Evolutionary conservation across 2,888 invertebrate species (phyloP), one percentile per base, ranked within the genome.

Genomic region (Onchidella celtica): DNA sequence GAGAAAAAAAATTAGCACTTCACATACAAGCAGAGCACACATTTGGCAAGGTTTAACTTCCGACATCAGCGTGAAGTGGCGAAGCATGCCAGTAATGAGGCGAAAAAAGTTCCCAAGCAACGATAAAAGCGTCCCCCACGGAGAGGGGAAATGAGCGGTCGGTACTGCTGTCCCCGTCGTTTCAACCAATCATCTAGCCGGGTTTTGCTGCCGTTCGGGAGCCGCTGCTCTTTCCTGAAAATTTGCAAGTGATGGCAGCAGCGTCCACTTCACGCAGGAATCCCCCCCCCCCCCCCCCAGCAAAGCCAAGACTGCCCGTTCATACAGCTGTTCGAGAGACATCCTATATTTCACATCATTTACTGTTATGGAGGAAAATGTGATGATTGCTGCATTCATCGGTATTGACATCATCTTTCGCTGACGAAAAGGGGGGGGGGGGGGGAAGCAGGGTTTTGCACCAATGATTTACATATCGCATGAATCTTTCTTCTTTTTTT

Each of bases 181-280:
- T 27, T 63, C 63, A 63, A 29, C 63, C 63, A 63, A 63, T 63
- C 63, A 63, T 14, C n/a, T n/a, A 27, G 63, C 63, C 14, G 24
- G 63, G n/a, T 47, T 17, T 47, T 27, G 63, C 27, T 27, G 27
- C 6, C 21, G 6, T 24, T 24, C 21, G 57, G 57, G 55, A 57
- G 24, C 57, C 24, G 24, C 57, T 57, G 57, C 57, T 57, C 57
- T n/a, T 24, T 57, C 14, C 24, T 57, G 21, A 27, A 27, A n/a
- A 27, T 63, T 24, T 34, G 68, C 68, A 17, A 38, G 68, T 68
- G 34, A 17, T 17, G 36, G 36, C 38, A 36, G n/a, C 68, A 34
- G 17, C 36, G n/a, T n/a, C n/a, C n/a, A n/a, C n/a, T n/a, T n/a
- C n/a, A n/a, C n/a, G n/a, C n/a, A n/a, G n/a, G n/a, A n/a, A n/a